Base-by-base conservation (phyloP, 2,888 invertebrate genomes). In the Oeneis ivallda region DNA sequence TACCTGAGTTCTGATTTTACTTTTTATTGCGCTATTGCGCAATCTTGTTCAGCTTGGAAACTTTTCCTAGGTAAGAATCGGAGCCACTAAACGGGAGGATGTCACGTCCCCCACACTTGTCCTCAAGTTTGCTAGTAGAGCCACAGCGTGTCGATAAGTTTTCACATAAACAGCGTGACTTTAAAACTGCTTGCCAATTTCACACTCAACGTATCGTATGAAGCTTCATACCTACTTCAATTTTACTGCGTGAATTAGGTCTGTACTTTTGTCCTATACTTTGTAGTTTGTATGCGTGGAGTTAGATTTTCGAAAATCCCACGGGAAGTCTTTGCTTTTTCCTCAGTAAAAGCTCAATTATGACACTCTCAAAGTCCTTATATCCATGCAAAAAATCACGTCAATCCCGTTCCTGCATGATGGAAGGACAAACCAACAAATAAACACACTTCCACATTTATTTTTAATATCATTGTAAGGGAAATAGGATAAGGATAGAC, bases 141-240 rank as follows among this genome's bases (percentile, higher is more conserved):
- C 79, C 80, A 76, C 82, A 76, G 79, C 81, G 78, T 81, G 83
- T 85, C 85, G 77, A 72, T 82, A 90, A 89, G 84, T 90, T 90
- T 88, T 83, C 88, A 84, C 89, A 89, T 89, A 89, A 90, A 87
- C 84, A 85, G 80, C 75, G 76, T 80, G 85, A 89, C 84, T 87
- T 87, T 81, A 81, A 81, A 80, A 81, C 76, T 78, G 76, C 85
- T 45, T 45, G 83, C 83, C 82, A 79, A 76, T 84, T 86, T 80
- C 78, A 80, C 78, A 82, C 78, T 79, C 79, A 80, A 83, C 83
- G 82, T 17, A 45, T 45, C 15, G 17, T 17, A 45, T n/a, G 43
- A 17, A 45, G 6, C 15, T 17, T 45, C 15, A 45, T 45, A 45
- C n/a, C n/a, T 45, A 45, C 8, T 15, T 41, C 4, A 13, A 7